These are phyloP conservation scores for Griposia aprilina DNA, from an alignment of 2,888 invertebrate genomes.

Conservation along the genomic window DNA sequence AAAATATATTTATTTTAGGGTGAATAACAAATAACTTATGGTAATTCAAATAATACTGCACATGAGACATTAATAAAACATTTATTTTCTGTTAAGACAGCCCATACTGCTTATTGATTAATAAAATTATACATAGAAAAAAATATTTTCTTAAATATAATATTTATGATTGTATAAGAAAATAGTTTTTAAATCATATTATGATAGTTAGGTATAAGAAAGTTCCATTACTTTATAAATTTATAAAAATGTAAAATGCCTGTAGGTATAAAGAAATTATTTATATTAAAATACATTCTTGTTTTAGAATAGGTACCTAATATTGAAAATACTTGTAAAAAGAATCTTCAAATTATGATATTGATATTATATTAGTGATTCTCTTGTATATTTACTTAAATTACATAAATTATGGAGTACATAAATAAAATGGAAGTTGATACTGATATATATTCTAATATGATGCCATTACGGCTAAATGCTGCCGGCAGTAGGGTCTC, in stretches of 20 bases:
- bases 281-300: constrained; percentile 52
- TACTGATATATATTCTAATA: constrained; percentile 6
- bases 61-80: constrained; percentile 63
- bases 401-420: constrained; percentile 17
- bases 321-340: constrained; percentile 53
- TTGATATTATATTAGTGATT: constrained; percentile 22
- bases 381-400: constrained; percentile 9
- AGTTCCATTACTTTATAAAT: constrained; percentile 27
- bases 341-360: constrained; percentile 43
- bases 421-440: constrained; percentile 33
- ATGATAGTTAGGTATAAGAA: constrained; percentile 16
- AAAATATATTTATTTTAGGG: neutral
- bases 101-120: constrained; percentile 47
- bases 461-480: constrained; percentile 53
- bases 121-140: constrained; percentile 47
- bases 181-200: constrained; percentile 45
- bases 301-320: constrained; percentile 23
- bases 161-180: constrained; percentile 31
- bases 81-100: constrained; percentile 65
- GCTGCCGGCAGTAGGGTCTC: constrained; percentile 53
- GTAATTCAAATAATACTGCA: constrained; percentile 30
- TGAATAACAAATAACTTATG: neutral
- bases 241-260: constrained; percentile 59
- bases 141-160: constrained; percentile 13
- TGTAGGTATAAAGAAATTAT: constrained; percentile 33